These are phyloP conservation scores for Drosophila lutescens DNA, from an alignment of 2,888 invertebrate species.

Conservation along the genomic window DNA sequence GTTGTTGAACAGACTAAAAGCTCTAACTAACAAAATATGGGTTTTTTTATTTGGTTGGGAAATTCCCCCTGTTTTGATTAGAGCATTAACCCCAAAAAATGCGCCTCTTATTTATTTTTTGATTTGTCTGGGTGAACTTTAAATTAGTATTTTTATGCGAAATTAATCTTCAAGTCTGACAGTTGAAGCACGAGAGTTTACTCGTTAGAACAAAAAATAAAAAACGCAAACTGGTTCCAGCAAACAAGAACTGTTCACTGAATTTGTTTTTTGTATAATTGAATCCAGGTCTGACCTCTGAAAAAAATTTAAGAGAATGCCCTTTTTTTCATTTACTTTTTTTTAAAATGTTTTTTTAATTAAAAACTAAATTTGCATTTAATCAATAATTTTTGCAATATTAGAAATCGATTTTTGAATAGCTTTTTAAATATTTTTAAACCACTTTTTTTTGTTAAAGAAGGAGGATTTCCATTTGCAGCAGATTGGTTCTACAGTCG, in stretches of 20 bases:
- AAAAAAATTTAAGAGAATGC: too few species aligned
- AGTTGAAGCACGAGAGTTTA: background rate
- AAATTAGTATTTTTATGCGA: constrained; percentile 27
- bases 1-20: constrained; percentile 32
- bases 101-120: constrained; percentile 16
- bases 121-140: constrained; percentile 21
- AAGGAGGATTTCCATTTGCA: too few species aligned
- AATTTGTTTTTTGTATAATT: constrained; percentile 6
- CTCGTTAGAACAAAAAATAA: constrained; percentile 6
- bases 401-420: too few species aligned
- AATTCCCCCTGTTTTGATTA: constrained; percentile 20
- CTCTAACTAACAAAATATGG: constrained; percentile 16
- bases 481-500: constrained; percentile 25
- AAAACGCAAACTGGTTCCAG: constrained; percentile 56
- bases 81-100: constrained; percentile 36
- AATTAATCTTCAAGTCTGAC: constrained; percentile 47
- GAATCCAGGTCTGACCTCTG: constrained; percentile 30
- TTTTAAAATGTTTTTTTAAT: too few species aligned
- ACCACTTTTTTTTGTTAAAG: too few species aligned
- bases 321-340: too few species aligned
- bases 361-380: too few species aligned
- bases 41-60: constrained; percentile 1
- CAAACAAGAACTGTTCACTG: constrained; percentile 47
- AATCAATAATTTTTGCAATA: too few species aligned
- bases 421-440: too few species aligned